These are phyloP conservation scores for Morone saxatilis DNA, from an alignment of 2,113 vertebrate species.

Conservation along the genomic window DNA sequence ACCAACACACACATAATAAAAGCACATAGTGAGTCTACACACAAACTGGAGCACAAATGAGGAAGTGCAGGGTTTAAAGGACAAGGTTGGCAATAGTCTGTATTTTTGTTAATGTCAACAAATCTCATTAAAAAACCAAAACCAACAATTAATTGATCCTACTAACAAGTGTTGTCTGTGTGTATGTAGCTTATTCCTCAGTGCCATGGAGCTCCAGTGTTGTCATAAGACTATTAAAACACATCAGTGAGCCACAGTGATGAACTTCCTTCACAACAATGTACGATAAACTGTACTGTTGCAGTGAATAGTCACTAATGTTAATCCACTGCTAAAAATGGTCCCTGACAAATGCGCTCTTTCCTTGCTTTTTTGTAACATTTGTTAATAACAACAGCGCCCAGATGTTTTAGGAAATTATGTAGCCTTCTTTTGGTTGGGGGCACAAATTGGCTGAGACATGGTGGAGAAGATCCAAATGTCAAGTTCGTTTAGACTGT, in stretches of 20 bases:
- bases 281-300: not conserved
- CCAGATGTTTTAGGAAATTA: not conserved
- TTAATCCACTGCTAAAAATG: not conserved
- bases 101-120: slow-evolving; percentile 29
- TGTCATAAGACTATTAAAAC: slow-evolving; percentile 1
- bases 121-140: slow-evolving; percentile 23
- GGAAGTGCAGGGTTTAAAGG: slow-evolving; percentile 12
- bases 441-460: no score
- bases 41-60: slow-evolving; percentile 43
- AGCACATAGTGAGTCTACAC: slow-evolving; percentile 13
- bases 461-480: not conserved
- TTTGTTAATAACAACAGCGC: not conserved
- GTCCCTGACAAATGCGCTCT: accelerated
- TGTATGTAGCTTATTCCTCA: not conserved
- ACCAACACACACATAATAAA: slow-evolving; percentile 45
- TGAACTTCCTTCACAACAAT: not conserved
- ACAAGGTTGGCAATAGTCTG: not conserved
- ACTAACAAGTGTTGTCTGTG: not conserved
- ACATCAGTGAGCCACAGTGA: not conserved
- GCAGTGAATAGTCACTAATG: not conserved
- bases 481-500: not conserved
- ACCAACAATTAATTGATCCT: not conserved
- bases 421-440: no score
- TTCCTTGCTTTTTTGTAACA: not conserved
- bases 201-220: not conserved